These are phyloP conservation scores for Chironomus tentans DNA, from an alignment of 2,888 invertebrate genomes.

Conservation along the genomic window DNA sequence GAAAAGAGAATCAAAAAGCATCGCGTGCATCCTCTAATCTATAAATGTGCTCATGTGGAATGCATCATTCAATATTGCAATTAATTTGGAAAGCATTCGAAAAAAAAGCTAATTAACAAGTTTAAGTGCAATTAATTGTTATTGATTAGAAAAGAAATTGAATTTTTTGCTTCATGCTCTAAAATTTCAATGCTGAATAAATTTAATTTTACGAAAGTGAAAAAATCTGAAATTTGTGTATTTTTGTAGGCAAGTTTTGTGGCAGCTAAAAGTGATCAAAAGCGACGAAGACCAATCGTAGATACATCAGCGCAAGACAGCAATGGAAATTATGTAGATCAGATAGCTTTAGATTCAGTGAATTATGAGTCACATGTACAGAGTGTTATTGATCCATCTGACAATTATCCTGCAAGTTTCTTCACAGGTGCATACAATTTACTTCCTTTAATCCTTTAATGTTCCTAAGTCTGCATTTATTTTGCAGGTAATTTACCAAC, in stretches of 20 bases:
- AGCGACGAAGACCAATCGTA: not conserved
- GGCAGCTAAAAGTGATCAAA: slow-evolving; percentile 7
- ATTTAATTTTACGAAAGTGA: not conserved
- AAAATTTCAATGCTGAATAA: not conserved
- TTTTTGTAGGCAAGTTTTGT: slow-evolving; percentile 11
- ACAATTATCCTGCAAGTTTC: not conserved
- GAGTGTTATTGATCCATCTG: not conserved
- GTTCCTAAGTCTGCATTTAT: not conserved
- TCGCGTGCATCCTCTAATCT: not conserved
- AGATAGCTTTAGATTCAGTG: slow-evolving; percentile 17
- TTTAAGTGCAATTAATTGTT: not conserved
- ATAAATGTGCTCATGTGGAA: not conserved
- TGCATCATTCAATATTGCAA: not conserved
- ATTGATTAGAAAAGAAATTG: not conserved
- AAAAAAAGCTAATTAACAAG: not conserved
- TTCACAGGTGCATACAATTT: not conserved
- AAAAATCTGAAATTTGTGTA: not conserved
- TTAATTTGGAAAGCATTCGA: not conserved
- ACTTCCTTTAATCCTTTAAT: not conserved
- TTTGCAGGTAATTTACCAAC: not conserved
- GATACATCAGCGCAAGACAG: slow-evolving; percentile 4
- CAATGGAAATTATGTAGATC: slow-evolving; percentile 22
- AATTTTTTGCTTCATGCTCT: slow-evolving; percentile 11
- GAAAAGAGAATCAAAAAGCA: not conserved
- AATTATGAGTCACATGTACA: not conserved